Base-by-base conservation (phyloP, 92 coral and sea anemone species). In the Pocillopora meandrina region DNA sequence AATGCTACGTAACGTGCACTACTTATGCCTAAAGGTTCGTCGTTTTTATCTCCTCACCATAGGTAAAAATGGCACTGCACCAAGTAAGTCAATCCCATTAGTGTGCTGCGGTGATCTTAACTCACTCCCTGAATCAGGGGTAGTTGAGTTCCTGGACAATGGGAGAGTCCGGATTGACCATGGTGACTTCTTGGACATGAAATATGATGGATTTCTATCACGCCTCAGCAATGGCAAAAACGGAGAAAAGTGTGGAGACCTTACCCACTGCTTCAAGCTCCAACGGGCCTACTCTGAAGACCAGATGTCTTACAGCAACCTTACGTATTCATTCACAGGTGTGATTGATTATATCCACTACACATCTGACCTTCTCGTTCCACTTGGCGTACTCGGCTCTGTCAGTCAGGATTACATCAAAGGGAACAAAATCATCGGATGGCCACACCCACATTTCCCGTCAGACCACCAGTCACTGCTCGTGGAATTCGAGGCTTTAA, bases 401-500 rank as follows among this genome's bases (percentile, higher is more conserved):
- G 95, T 97, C 60, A 90, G 89, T 89, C 91, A 93, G 42, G 93
- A 90, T 12, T 97, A 95, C 79, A 87, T 97, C 82, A 94, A 85
- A 76, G 90, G 88, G 63, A 97, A 95, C 87, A 94, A 95, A 91
- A 87, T 97, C 71, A 91, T 93, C 21, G 99, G 99, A 31, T 97
- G 99, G 99, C 99, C 99, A 5, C 99, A 97, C 81, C 99, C 99
- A 12, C 99, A 97, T 80, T 97, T 97, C 85, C 99, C 99, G 9
- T 97, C 99, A 15, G 99, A 97, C 83, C 99, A 97, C 76, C 99
- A 97, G 85, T 86, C 95, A 18, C 87, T 97, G 72, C 87, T 97
- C 69, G 99, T 94, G 18, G 98, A 97, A 83, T 97, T 97, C 84
- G 99, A 97, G 85, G 95, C 95, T 0, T 89, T 86, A 64, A 95